Conservation (phyloP, 1,140 invertebrate species). For the Drosophila elegans region DNA sequence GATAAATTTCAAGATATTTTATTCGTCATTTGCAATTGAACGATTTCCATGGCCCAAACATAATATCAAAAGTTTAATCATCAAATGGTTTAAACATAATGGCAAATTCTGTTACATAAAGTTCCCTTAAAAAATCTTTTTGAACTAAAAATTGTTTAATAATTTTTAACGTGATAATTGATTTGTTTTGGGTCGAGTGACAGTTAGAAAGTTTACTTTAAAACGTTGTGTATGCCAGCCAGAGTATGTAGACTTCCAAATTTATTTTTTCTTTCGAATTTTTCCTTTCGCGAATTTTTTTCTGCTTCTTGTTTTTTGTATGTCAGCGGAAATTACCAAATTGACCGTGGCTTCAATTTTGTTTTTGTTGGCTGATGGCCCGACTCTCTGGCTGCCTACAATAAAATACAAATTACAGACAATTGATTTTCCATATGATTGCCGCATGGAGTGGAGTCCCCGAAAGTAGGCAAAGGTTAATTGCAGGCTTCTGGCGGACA, state of each 20-base stretch:
- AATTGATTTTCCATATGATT: constrained; percentile 82
- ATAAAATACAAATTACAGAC: constrained; percentile 81
- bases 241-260: constrained; percentile 1
- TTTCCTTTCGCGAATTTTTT: constrained; percentile 12
- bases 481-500: constrained; percentile 26
- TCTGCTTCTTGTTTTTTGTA: constrained; percentile 51
- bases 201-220: not conserved
- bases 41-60: too few relatives aligned
- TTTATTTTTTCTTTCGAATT: not conserved
- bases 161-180: too few relatives aligned
- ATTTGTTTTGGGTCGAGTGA: too few relatives aligned
- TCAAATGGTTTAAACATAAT: too few relatives aligned
- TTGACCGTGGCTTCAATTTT: constrained; percentile 82
- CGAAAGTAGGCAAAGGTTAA: constrained; percentile 75
- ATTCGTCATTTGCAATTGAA: too few relatives aligned
- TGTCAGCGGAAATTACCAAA: constrained; percentile 75
- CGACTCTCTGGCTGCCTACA: constrained; percentile 51
- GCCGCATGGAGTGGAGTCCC: constrained; percentile 30
- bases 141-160: too few relatives aligned
- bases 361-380: constrained; percentile 9
- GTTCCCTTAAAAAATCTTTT: too few relatives aligned
- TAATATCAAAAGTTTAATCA: too few relatives aligned
- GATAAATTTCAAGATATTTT: too few relatives aligned
- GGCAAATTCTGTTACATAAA: too few relatives aligned
- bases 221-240: not conserved